phyloP scores from a whole-genome alignment of 2,113 vertebrate species.

The Sebastes schlegelii region DNA sequence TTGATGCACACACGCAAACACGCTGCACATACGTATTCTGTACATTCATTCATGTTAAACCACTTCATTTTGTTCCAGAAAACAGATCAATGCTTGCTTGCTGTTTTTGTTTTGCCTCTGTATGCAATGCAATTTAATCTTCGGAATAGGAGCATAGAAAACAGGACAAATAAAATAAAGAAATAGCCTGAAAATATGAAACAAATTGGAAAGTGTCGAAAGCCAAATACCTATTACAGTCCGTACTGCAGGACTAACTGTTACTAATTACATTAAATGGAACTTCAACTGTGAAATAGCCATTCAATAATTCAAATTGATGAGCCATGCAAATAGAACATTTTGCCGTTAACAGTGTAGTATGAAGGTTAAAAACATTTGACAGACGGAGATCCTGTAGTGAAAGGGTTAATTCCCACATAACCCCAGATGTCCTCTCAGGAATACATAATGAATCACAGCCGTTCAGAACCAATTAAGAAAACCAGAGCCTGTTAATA shows the following conservation, averaged over 20 bases:
- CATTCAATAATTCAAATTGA: background rate
- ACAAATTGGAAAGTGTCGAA: background rate
- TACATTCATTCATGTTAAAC: background rate
- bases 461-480: conserved; percentile 19
- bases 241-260: conserved; percentile 3
- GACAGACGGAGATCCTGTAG: background rate
- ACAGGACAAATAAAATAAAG: background rate
- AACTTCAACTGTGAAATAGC: background rate
- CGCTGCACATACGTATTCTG: background rate
- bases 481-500: background rate
- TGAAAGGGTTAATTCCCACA: conserved; percentile 20
- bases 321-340: background rate
- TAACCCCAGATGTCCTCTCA: conserved; percentile 23
- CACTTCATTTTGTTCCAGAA: background rate
- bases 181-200: background rate
- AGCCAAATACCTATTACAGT: background rate
- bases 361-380: conserved; percentile 11
- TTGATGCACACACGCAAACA: no score
- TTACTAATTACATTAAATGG: conserved; percentile 6
- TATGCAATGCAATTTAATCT: no score
- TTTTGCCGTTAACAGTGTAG: background rate
- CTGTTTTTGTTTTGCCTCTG: background rate
- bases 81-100: background rate
- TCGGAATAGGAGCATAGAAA: background rate
- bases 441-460: conserved; percentile 27